Base-by-base conservation (phyloP, 2,797 vertebrate species). In the Typhlichthys subterraneus region DNA sequence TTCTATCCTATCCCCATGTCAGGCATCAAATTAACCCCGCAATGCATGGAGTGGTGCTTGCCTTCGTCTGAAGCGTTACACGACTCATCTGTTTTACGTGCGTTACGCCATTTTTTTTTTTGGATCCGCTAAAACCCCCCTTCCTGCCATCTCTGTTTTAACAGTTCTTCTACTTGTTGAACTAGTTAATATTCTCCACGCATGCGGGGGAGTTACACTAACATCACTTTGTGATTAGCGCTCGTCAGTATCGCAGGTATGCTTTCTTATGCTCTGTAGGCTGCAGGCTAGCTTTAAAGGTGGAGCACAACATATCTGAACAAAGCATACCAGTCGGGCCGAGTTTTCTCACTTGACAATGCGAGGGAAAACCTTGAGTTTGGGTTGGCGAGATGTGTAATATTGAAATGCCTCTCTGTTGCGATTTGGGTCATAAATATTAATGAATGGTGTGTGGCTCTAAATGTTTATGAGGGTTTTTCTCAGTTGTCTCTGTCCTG, bases 361-460 rank as follows among this genome's bases (percentile, higher is more conserved):
- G 50, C 29, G 12, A 57, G 64, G 63, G 67, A 48, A 54, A 53
- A 59, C 64, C 72, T 63, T 11, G 54, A 73, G 73, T 38, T 42
- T 17, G 53, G 75, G 71, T 64, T 62, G 19, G 64, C 61, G 57
- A 48, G 73, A 69, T 81, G 23, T 82, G 19, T 56, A 29, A 38
- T 59, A 11, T 54, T 76, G 70, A 14, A 61, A 69, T 51, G 59
- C 70, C 59, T 57, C 70, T 69, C 15, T 46, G 73, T 59, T 59
- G 67, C 67, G 45, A 47, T 7, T 75, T 69, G 38, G 60, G 65
- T 63, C 66, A 69, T 83, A 57, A 78, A 85, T 86, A 82, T 86
- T 64, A 74, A 83, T 83, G 49, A 14, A 29, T 2, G 59, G 19
- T 42, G 29, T 3, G 45, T 55, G 12, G 19, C 62, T 59, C 64